A percentile compares a stretch with the other conserved stretches of the same genome.
phyloP scores from a whole-genome alignment of 2,888 invertebrate species.

The Drosophila flavopinicola region DNA sequence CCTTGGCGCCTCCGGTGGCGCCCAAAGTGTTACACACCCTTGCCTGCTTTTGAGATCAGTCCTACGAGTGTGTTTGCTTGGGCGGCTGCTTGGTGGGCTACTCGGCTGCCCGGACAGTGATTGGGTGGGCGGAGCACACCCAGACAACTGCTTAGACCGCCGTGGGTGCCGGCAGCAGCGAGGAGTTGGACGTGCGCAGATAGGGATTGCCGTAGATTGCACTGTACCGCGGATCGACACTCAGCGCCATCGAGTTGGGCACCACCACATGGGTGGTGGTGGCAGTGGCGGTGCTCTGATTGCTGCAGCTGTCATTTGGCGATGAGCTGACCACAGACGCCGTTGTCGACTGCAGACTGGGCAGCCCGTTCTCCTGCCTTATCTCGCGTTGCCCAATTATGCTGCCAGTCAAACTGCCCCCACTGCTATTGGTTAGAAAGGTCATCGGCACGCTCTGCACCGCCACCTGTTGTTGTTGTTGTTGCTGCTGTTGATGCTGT shows the following conservation, averaged over 20 bases:
- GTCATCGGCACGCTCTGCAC: constrained; percentile 82
- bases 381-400: constrained; percentile 83
- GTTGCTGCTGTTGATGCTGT: constrained; percentile 73
- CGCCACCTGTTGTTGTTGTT: constrained; percentile 52
- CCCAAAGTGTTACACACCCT: constrained; percentile 7
- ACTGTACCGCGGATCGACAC: constrained; percentile 93
- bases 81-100: constrained; percentile 8
- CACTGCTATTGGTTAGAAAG: constrained; percentile 79
- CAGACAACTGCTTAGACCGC: constrained; percentile 77
- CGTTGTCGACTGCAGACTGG: constrained; percentile 83
- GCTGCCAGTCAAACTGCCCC: constrained; percentile 83
- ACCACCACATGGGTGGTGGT: constrained; percentile 82
- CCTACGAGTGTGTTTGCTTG: constrained; percentile 46
- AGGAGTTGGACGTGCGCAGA: constrained; percentile 88
- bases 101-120: constrained; percentile 5
- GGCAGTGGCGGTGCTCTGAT: constrained; percentile 83
- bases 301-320: constrained; percentile 84
- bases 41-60: constrained; percentile 71
- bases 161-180: constrained; percentile 87
- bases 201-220: constrained; percentile 96
- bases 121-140: not conserved
- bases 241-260: constrained; percentile 76
- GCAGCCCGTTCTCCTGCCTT: constrained; percentile 84
- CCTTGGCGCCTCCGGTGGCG: not conserved
- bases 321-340: constrained; percentile 84